Evolutionary conservation across 1,140 invertebrate species (phyloP).

Genomic region (Neoseiulus cucumeris): DNA sequence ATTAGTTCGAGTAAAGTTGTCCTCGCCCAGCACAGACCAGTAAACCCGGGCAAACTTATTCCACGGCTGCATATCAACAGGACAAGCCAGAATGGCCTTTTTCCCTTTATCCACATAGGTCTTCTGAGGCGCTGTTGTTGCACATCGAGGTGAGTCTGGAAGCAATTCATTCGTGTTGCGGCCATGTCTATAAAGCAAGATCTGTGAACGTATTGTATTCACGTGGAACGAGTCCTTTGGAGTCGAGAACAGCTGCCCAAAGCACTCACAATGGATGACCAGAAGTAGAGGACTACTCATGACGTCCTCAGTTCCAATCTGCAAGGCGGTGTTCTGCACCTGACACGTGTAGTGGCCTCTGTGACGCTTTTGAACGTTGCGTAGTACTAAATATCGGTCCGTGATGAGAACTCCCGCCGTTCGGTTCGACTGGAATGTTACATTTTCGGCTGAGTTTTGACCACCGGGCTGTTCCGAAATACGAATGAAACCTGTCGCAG

Average conservation of each 20-base stretch:
- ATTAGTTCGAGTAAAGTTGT: background rate
- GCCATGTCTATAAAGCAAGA: background rate
- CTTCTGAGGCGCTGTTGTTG: background rate
- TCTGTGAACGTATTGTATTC: background rate
- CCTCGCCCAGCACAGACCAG: background rate
- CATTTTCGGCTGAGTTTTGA: too few species aligned
- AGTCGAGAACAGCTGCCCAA: too few species aligned
- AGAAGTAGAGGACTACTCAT: background rate
- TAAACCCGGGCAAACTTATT: background rate
- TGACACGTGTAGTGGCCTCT: conserved; percentile 4
- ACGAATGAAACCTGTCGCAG: too few species aligned
- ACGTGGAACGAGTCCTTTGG: too few species aligned
- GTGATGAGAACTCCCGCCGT: background rate
- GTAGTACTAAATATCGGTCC: background rate
- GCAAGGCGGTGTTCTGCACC: background rate
- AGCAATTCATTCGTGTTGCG: too few species aligned
- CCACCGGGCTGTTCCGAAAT: too few species aligned
- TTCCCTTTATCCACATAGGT: background rate
- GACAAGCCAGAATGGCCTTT: background rate
- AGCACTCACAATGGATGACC: background rate
- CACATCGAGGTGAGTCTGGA: background rate
- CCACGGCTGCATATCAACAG: conserved; percentile 5
- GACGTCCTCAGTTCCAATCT: background rate
- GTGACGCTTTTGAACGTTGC: conserved; percentile 1
- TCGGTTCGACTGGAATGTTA: background rate